These are phyloP conservation scores for Beaufortia kweichowensis DNA, from an alignment of 2,113 vertebrate genomes.

Conservation along the genomic window DNA sequence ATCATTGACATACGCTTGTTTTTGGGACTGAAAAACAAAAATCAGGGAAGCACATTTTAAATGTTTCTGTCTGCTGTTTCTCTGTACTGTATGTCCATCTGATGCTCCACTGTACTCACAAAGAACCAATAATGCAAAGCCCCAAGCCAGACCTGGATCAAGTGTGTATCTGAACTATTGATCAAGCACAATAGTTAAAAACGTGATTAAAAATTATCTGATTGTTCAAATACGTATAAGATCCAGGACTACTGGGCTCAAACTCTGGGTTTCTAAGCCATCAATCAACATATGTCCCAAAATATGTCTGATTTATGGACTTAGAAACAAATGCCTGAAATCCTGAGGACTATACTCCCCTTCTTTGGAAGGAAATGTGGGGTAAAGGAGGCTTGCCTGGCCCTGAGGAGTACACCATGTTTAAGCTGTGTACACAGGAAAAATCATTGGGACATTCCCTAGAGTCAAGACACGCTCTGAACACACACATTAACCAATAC, in stretches of 20 bases:
- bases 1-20: slow-evolving; percentile 53
- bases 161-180: slow-evolving; percentile 22
- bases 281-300: slow-evolving; percentile 2
- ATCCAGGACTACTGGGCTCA: slow-evolving; percentile 14
- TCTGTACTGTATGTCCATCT: slow-evolving; percentile 5
- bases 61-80: not conserved
- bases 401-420: slow-evolving; percentile 56
- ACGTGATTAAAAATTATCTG: not conserved
- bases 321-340: slow-evolving; percentile 40
- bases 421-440: slow-evolving; percentile 60
- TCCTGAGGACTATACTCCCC: slow-evolving; percentile 57
- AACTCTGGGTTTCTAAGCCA: slow-evolving; percentile 31
- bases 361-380: slow-evolving; percentile 50
- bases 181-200: not conserved
- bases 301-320: slow-evolving; percentile 26
- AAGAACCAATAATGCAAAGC: not conserved
- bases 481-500: slow-evolving; percentile 18
- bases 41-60: slow-evolving; percentile 27
- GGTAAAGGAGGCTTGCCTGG: slow-evolving; percentile 51
- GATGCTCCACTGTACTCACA: slow-evolving; percentile 23
- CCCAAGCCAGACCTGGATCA: slow-evolving; percentile 34
- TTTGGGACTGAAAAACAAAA: slow-evolving; percentile 48
- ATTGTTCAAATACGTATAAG: slow-evolving; percentile 28
- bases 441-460: slow-evolving; percentile 55
- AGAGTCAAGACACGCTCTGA: slow-evolving; percentile 27